A percentile compares a stretch with the other conserved stretches of the same genome.
Evolutionary conservation across 2,113 vertebrate species (phyloP).

Genomic region (Ophiodon elongatus): DNA sequence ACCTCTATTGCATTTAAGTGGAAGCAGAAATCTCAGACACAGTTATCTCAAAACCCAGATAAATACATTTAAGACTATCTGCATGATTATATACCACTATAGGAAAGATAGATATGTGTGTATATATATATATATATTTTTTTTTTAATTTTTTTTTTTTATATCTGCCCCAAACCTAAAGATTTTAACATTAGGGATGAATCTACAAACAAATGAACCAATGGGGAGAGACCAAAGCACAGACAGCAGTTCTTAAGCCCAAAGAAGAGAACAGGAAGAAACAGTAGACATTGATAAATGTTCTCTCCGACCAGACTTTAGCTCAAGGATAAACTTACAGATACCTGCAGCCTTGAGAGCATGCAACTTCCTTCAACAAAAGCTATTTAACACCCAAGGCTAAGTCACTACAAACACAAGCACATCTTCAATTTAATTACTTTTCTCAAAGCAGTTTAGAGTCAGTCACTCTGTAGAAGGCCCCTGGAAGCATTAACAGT

Average conservation of each 20-base stretch:
- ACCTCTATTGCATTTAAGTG: neutral
- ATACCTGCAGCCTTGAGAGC: conserved; percentile 31
- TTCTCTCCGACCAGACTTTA: conserved; percentile 21
- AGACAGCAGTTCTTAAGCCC: neutral
- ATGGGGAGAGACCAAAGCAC: neutral
- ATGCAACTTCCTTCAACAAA: conserved; percentile 4
- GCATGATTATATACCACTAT: neutral
- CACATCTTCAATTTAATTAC: conserved; percentile 34
- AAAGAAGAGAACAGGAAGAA: neutral
- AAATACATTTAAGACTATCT: neutral
- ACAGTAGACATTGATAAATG: conserved; percentile 50
- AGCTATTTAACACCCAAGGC: conserved; percentile 57
- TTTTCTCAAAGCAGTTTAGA: conserved; percentile 27
- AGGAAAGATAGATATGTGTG: too few relatives aligned
- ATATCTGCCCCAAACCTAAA: neutral
- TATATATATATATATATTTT: too few relatives aligned
- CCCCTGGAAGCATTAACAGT: neutral
- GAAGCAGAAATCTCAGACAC: neutral
- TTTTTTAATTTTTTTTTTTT: too few relatives aligned
- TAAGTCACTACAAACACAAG: conserved; percentile 1
- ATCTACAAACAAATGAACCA: conserved; percentile 3
- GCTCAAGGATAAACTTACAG: conserved; percentile 50
- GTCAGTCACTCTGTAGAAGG: neutral
- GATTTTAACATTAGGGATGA: neutral
- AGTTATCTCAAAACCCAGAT: neutral